Conservation (phyloP, 2,797 vertebrate species). For the Tadarida brasiliensis region DNA sequence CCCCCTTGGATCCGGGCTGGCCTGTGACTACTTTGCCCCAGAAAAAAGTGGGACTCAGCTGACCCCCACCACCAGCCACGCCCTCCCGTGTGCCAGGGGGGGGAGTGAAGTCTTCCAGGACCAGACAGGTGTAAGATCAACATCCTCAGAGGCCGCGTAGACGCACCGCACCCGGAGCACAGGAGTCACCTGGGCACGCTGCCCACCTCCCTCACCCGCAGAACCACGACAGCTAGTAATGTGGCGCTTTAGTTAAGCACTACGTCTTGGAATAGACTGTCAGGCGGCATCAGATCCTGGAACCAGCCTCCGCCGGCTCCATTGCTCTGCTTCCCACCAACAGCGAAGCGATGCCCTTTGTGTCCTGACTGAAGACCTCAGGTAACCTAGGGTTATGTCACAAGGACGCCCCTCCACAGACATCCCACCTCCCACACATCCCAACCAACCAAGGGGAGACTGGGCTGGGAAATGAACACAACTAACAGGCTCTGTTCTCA, state of each 20-base stretch:
- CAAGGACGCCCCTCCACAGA: background rate
- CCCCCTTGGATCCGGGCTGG: background rate
- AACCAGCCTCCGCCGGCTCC: background rate
- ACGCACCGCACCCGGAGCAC: fast-evolving
- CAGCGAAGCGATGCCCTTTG: background rate
- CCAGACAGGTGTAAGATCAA: background rate
- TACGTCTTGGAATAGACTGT: background rate
- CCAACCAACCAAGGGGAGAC: background rate
- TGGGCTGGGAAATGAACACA: background rate
- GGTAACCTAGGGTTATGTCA: background rate
- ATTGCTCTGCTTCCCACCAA: background rate
- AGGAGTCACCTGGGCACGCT: background rate
- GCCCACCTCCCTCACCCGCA: background rate
- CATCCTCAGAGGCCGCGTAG: fast-evolving
- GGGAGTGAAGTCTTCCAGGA: background rate
- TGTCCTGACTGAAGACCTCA: background rate
- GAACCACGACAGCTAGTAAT: background rate
- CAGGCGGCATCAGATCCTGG: fast-evolving
- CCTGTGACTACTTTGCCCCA: background rate
- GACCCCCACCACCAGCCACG: background rate
- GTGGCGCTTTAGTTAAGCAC: background rate
- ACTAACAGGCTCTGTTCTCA: background rate
- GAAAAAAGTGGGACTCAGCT: background rate
- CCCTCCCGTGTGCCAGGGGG: too few relatives aligned
- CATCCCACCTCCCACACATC: background rate